A percentile compares a stretch with the other conserved stretches of the same genome.
Conservation (phyloP, 2,113 vertebrate genomes). For the Lampris megalopsis region DNA sequence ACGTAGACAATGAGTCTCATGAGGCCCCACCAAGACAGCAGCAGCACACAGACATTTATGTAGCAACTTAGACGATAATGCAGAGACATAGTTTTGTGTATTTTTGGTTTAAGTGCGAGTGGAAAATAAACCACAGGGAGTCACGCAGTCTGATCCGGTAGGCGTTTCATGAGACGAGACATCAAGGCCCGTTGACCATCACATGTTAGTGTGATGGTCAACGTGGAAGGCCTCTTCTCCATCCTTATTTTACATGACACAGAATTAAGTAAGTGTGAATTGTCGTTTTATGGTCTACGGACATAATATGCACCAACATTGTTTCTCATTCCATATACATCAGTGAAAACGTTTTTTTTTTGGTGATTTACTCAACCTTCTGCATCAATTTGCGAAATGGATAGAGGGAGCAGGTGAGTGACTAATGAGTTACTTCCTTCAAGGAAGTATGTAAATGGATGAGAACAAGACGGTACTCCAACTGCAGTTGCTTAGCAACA, state of each 20-base stretch:
- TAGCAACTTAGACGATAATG: constrained; percentile 33
- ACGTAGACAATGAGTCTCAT: too few species aligned
- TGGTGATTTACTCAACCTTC: background rate
- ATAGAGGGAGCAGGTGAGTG: constrained; percentile 51
- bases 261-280: too few species aligned
- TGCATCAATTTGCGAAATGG: background rate
- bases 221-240: too few species aligned
- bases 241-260: too few species aligned
- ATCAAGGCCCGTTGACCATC: too few species aligned
- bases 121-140: constrained; percentile 32
- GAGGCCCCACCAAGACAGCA: too few species aligned
- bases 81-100: background rate
- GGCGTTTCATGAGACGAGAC: constrained; percentile 17
- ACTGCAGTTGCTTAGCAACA: constrained; percentile 76
- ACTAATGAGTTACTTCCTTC: constrained; percentile 42
- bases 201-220: too few species aligned
- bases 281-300: background rate
- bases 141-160: constrained; percentile 6
- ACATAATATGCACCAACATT: background rate
- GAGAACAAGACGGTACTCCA: constrained; percentile 47
- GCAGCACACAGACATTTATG: too few species aligned
- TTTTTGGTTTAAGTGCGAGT: background rate
- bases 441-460: constrained; percentile 45
- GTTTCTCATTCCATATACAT: background rate
- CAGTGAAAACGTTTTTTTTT: too few species aligned